phyloP scores from a whole-genome alignment of 2,888 invertebrate genomes.

The Venusia cambrica region DNA sequence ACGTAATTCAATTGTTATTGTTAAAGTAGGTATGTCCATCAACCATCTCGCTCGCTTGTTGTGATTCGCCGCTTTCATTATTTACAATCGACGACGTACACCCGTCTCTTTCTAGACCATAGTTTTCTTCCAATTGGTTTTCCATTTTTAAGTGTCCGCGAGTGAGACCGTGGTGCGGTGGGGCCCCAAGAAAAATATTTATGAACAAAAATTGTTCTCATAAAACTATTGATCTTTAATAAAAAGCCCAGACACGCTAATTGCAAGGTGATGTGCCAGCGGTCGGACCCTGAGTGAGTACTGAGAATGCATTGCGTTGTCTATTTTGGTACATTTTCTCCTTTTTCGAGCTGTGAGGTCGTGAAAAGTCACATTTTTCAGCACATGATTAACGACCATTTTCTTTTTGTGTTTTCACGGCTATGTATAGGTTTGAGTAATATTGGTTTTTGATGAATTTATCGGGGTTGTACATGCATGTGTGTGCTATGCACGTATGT shows the following conservation, averaged over 20 bases:
- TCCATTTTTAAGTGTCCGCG: slow-evolving; percentile 73
- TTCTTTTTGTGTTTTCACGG: slow-evolving; percentile 36
- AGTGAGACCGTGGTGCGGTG: slow-evolving; percentile 60
- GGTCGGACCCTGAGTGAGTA: slow-evolving; percentile 51
- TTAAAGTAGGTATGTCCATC: slow-evolving; percentile 38
- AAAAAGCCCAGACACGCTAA: slow-evolving; percentile 63
- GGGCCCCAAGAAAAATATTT: slow-evolving; percentile 70
- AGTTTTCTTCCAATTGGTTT: slow-evolving; percentile 73
- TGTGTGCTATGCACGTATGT: slow-evolving; percentile 54
- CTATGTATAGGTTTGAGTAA: slow-evolving; percentile 39
- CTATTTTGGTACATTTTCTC: slow-evolving; percentile 60
- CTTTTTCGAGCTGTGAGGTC: slow-evolving; percentile 45
- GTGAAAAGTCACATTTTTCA: slow-evolving; percentile 73
- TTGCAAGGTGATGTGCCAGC: slow-evolving; percentile 62
- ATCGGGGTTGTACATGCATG: slow-evolving; percentile 54
- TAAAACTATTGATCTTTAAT: slow-evolving; percentile 79
- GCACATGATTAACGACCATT: slow-evolving; percentile 62
- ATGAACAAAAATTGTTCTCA: slow-evolving; percentile 72
- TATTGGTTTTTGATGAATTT: slow-evolving; percentile 63
- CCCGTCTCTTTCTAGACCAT: slow-evolving; percentile 64
- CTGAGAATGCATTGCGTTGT: slow-evolving; percentile 53
- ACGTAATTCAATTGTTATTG: slow-evolving; percentile 53
- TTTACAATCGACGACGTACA: slow-evolving; percentile 70
- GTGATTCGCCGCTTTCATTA: slow-evolving; percentile 72
- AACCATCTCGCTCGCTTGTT: slow-evolving; percentile 70